Conservation (phyloP, 2,113 vertebrate species). For the Junco hyemalis region DNA sequence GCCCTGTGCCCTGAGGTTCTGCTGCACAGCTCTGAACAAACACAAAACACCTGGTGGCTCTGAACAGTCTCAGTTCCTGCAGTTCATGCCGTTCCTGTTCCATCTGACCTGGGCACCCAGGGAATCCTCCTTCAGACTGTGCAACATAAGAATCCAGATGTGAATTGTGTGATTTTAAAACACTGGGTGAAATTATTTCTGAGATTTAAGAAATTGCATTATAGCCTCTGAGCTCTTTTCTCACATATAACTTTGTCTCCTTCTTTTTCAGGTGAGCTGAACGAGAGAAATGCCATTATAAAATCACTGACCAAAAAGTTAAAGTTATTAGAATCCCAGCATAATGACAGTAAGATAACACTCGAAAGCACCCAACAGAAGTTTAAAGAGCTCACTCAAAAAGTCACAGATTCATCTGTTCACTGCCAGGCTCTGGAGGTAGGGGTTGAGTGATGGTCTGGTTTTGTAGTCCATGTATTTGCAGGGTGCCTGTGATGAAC, state of each 20-base stretch:
- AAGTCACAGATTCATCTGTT: constrained; percentile 53
- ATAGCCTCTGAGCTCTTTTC: not conserved
- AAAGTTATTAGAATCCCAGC: constrained; percentile 65
- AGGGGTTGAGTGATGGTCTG: not conserved
- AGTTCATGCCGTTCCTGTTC: not conserved
- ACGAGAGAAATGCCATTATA: constrained; percentile 74
- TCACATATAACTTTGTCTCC: not conserved
- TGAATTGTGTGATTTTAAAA: not conserved
- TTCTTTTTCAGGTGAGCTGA: constrained; percentile 71
- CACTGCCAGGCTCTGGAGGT: constrained; percentile 76
- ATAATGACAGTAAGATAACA: constrained; percentile 40
- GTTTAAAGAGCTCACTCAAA: constrained; percentile 69
- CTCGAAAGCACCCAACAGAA: constrained; percentile 69
- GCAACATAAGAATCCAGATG: not conserved
- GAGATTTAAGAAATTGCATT: not conserved
- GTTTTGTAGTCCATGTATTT: not conserved
- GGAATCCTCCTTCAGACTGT: not conserved
- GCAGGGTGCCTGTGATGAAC: not conserved
- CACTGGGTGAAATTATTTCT: not conserved
- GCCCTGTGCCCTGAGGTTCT: not conserved
- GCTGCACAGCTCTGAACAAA: not conserved
- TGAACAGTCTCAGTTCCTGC: not conserved
- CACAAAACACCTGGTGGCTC: not conserved
- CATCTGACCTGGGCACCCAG: not conserved
- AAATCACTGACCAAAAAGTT: constrained; percentile 68